These are phyloP conservation scores for Tipula lateralis DNA, from an alignment of 2,888 invertebrate species.

Conservation along the genomic window DNA sequence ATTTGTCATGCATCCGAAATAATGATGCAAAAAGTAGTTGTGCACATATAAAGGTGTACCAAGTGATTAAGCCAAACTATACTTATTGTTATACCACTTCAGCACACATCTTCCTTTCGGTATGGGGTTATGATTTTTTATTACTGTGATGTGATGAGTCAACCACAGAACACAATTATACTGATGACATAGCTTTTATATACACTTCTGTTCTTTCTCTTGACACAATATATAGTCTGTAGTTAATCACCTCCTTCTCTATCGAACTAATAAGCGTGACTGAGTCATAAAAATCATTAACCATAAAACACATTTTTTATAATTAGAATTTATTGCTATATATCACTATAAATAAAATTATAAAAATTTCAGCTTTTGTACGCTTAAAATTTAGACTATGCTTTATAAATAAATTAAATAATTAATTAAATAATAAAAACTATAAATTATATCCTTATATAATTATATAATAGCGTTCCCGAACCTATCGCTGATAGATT, in stretches of 20 bases:
- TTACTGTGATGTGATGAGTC: not conserved
- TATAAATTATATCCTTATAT: not conserved
- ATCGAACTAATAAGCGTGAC: not conserved
- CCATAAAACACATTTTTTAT: not conserved
- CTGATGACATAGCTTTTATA: not conserved
- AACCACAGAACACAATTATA: not conserved
- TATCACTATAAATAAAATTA: not conserved
- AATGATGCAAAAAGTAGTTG: too few species aligned
- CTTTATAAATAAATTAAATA: not conserved
- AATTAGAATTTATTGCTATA: not conserved
- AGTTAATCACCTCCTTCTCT: not conserved
- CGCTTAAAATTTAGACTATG: not conserved
- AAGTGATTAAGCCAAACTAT: too few species aligned
- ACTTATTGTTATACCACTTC: too few species aligned
- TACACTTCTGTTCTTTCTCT: not conserved
- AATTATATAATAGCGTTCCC: not conserved
- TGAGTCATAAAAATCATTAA: not conserved
- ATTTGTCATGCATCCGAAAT: too few species aligned
- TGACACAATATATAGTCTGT: not conserved
- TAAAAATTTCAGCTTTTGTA: not conserved
- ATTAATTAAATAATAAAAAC: too few species aligned
- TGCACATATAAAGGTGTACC: too few species aligned
- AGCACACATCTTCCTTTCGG: too few species aligned
- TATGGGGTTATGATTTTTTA: too few species aligned
- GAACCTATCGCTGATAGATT: not conserved